These are phyloP conservation scores for Panthera leo DNA, from an alignment of 2,113 vertebrate species.

Conservation along the genomic window DNA sequence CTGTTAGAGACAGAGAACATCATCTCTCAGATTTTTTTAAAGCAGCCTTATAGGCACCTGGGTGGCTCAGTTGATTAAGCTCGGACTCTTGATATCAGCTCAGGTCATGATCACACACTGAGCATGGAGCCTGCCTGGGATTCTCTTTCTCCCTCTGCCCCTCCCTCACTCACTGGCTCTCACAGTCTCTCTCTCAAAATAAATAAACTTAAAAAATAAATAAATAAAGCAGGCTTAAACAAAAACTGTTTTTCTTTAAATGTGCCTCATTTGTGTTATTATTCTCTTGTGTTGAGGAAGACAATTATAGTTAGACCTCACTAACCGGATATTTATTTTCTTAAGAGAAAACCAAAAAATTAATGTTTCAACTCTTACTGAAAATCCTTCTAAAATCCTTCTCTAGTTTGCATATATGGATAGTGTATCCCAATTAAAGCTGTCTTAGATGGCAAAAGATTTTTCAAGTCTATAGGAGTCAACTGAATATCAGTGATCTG, in stretches of 20 bases:
- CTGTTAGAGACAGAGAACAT: not conserved
- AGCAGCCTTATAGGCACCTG: too few species aligned
- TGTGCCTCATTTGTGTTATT: not conserved
- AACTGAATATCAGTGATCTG: not conserved
- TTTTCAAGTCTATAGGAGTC: not conserved
- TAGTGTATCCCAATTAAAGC: not conserved
- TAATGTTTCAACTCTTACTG: not conserved
- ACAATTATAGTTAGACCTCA: not conserved
- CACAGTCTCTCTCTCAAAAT: too few species aligned
- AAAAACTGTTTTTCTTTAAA: not conserved
- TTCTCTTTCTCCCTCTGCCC: too few species aligned
- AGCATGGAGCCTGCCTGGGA: too few species aligned
- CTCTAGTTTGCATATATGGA: not conserved
- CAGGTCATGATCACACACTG: too few species aligned
- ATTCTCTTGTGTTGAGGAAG: not conserved
- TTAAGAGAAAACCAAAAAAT: constrained; percentile 16
- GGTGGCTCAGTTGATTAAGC: too few species aligned
- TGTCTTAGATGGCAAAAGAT: not conserved
- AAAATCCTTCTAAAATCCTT: constrained; percentile 39
- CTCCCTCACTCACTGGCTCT: too few species aligned
- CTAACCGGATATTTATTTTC: constrained; percentile 24
- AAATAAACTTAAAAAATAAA: too few species aligned
- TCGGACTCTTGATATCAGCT: too few species aligned
- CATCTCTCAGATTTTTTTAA: not conserved
- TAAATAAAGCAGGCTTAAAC: not conserved